A percentile compares a stretch with the other conserved stretches of the same genome.
Evolutionary conservation across 2,797 vertebrate species (phyloP).

Genomic region (Buphagus erythrorhynchus): DNA sequence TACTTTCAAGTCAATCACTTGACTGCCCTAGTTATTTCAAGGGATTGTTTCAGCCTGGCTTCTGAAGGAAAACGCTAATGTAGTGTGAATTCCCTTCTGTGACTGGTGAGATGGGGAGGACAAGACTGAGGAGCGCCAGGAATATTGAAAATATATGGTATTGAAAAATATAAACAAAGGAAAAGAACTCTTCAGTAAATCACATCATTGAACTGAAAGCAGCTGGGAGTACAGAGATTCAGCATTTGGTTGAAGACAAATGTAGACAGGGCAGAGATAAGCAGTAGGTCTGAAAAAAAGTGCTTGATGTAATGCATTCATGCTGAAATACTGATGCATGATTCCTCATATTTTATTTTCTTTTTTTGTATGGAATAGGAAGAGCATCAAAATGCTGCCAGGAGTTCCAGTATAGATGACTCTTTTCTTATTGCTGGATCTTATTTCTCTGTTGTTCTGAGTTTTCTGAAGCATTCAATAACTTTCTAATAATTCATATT

Average conservation of each 20-base stretch:
- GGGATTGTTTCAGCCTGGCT: conserved; percentile 11
- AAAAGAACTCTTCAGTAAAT: not conserved
- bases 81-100: conserved; percentile 13
- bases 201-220: not conserved
- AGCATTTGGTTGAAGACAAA: conserved; percentile 13
- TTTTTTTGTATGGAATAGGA: not conserved
- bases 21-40: conserved; percentile 31
- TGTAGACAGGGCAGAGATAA: conserved; percentile 11
- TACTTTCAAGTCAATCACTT: conserved; percentile 14
- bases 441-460: not conserved
- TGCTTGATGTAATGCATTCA: not conserved
- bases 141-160: conserved; percentile 29
- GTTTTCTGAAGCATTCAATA: not conserved
- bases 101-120: not conserved
- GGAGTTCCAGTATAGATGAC: not conserved
- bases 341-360: not conserved
- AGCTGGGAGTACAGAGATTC: not conserved
- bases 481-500: not conserved
- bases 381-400: not conserved
- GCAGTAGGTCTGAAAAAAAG: not conserved
- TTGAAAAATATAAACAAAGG: not conserved
- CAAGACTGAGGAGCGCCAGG: not conserved
- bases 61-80: conserved; percentile 2
- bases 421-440: not conserved
- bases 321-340: not conserved